Base-by-base conservation (phyloP, 2,888 invertebrate genomes). In the Lamellibrachia satsuma region DNA sequence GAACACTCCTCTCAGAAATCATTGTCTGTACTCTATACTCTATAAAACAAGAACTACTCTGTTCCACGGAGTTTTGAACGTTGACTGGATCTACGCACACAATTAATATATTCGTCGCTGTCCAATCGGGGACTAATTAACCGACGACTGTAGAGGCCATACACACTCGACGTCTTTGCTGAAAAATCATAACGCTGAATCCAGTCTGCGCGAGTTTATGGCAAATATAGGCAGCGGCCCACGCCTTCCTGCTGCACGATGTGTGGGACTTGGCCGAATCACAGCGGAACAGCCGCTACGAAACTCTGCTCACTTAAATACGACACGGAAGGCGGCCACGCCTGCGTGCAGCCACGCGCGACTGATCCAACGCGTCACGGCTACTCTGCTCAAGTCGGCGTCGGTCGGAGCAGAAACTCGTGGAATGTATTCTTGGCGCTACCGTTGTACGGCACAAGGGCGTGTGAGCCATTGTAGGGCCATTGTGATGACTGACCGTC, bases 191-290 rank as follows among this genome's bases (percentile, higher is more conserved):
- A n/a, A 11, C 75, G 75, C 6, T 75, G 22, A 22, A n/a, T 75
- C 75, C 75, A 75, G 75, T 75, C 15, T 75, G 75, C 75, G 6
- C 6, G 22, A 15, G 75, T 75, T 75, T 39, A 39, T 39, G 75
- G 6, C 6, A n/a, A 75, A 75, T 75, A 75, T 75, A 75, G 15
- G 75, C 75, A 75, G 75, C 22, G 75, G 75, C 75, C 75, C 75
- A 75, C 75, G 75, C 75, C n/a, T 75, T 75, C 75, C 22, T 75
- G 75, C 75, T 6, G 22, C 75, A 75, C n/a, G 75, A n/a, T 75
- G 75, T 75, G 75, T 75, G 75, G 75, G 75, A 75, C 75, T 75
- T 75, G 75, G 75, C 75, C 75, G 75, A 75, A 75, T 75, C 75
- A 75, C 75, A 75, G 75, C 75, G 75, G 0, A 75, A 75, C 75